Evolutionary conservation across 2,113 vertebrate genomes (phyloP), one percentile per base, ranked within the genome.

Genomic region (Hippocampus guttulatus): DNA sequence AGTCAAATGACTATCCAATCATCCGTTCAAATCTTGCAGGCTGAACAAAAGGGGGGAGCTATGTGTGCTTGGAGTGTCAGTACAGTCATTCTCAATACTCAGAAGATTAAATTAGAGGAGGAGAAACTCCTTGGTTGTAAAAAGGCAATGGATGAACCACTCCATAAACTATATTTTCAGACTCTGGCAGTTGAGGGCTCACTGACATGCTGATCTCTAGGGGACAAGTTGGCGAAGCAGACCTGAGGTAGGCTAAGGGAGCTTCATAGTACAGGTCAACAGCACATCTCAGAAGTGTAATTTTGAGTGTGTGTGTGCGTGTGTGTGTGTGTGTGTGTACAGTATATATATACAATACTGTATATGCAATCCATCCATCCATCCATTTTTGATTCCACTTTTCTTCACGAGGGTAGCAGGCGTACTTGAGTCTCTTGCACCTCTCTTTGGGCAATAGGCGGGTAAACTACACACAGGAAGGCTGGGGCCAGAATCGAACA

Each of bases 81-180:
- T 65, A 52, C 73, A 38, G 72, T 75, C 65, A 45, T 38, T 67
- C 71, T 84, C 68, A 84, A 88, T 87, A 75, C 88, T 88, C 87
- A 23, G 76, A 82, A 84, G 89, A 91, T 81, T 88, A 88, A 89
- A 91, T 90, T 89, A 91, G 75, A 81, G 72, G 60, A 73, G 71
- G 70, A 81, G 69, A 65, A 64, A 74, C 55, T 74, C 60, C 76
- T 78, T 40, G 67, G 75, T 67, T 76, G 60, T 68, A 70, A 79
- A 62, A 55, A 81, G 73, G 64, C 66, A 63, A 76, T 74, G 76
- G 76, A 68, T 73, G 74, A 51, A 82, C 70, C 66, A 51, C 73
- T 84, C 70, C 69, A 70, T 64, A 75, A 77, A 85, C 86, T 80
- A 78, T 70, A 77, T 67, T 70, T 77, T 70, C 55, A 71, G 74